Evolutionary conservation across 2,888 invertebrate species (phyloP), one percentile per base, ranked within the genome.

Genomic region (Neocrepidodera transversa): DNA sequence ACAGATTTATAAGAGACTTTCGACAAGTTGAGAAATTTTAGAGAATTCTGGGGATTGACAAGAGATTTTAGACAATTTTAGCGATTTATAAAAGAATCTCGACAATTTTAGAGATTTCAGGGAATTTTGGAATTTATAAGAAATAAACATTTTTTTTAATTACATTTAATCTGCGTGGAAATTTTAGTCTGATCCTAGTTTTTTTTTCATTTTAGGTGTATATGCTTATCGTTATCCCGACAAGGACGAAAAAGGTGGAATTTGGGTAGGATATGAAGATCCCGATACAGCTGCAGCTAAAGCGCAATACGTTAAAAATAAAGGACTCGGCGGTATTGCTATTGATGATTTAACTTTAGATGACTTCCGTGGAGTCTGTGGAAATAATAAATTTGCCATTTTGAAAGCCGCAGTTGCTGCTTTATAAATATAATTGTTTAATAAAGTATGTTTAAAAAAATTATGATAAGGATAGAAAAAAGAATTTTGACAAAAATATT

Each of bases 221-320:
- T 93, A 92, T 74, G 91, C 89, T 0, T 92, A 86, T 82, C 86
- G 88, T 63, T 79, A 88, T 0, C 88, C 90, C 53, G 84, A 86
- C 54, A 65, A 70, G 47, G 84, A 86, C 42, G 85, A 85, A 0
- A 85, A 85, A 18, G 84, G 85, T 10, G 92, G 91, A 1, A 76
- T 91, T 3, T 92, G 92, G 92, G 87, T 90, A n/a, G 86, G 86
- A 58, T 92, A 88, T 76, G 92, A 92, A 71, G 91, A 91, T 72
- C 87, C 89, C 0, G 90, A 91, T 67, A 87, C 89, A 0, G 90
- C 89, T 45, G 88, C 87, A 17, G 86, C 86, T 72, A 92, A 92
- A 78, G 91, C 91, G 0, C 77, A 80, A 7, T 92, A 86, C 69
- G 89, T 70, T 64, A 88, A 89, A 71, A 83, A 85, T 1, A 90